Percentiles rank a stretch among this genome's conserved stretches.
Conservation (phyloP, 2,113 vertebrate genomes). For the Nanorana parkeri region DNA sequence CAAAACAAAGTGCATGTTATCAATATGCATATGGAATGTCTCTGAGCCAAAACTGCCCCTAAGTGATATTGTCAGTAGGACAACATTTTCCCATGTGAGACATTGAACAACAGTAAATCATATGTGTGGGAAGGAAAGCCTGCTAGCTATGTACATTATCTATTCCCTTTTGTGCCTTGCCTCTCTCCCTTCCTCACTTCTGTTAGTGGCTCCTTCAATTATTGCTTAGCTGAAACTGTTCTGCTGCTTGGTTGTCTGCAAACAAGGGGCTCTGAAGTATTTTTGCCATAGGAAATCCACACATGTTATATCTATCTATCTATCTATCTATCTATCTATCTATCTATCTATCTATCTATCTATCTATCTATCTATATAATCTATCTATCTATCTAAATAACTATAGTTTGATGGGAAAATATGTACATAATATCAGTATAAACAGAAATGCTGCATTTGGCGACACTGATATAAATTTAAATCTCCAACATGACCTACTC, state of each 20-base stretch:
- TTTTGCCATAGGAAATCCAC: neutral
- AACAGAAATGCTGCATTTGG: too few species aligned
- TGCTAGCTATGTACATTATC: constrained; percentile 75
- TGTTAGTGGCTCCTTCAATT: constrained; percentile 81
- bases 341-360: too few species aligned
- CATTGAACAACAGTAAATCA: constrained; percentile 78
- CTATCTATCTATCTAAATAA: too few species aligned
- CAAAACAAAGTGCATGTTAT: constrained; percentile 79
- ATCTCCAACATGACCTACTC: too few species aligned
- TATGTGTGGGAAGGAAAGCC: constrained; percentile 80
- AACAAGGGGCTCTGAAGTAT: constrained; percentile 24
- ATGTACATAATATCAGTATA: too few species aligned
- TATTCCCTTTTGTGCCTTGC: constrained; percentile 74
- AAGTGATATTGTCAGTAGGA: constrained; percentile 81
- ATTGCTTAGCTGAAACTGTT: constrained; percentile 70
- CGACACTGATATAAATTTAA: too few species aligned
- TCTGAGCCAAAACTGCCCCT: constrained; percentile 80
- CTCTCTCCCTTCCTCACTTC: constrained; percentile 63
- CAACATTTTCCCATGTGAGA: constrained; percentile 81
- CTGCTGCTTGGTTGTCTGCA: constrained; percentile 63
- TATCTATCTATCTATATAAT: too few species aligned
- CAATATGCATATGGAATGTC: constrained; percentile 82
- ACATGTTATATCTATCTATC: neutral
- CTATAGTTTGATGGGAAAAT: too few species aligned
- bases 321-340: too few species aligned